Base-by-base conservation (phyloP, 2,888 invertebrate species). In the Heliconius hortense region DNA sequence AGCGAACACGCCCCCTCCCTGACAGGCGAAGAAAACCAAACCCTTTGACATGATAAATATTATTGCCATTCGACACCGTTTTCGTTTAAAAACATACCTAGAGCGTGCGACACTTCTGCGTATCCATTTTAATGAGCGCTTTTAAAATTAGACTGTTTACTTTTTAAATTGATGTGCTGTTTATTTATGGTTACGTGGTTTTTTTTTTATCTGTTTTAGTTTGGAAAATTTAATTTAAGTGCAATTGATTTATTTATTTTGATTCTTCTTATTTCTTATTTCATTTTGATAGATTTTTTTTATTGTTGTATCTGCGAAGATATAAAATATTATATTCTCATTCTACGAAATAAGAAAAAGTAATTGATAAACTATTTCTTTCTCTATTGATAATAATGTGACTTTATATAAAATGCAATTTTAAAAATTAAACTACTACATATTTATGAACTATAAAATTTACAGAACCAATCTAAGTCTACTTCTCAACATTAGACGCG, bases 11-110 rank as follows among this genome's bases (percentile, higher is more conserved):
- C 82, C 80, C 79, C 75, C 78, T 82, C 79, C 82, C 81, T 85
- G 86, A 83, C 86, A 82, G 78, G 77, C 78, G 80, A 85, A 81
- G 82, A 83, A 82, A 84, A 77, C 80, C 85, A 82, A 90, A 89
- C 90, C 92, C 89, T 90, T 91, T 85, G 89, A 88, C 89, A 88
- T 82, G 84, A 88, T 85, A 88, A 89, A 91, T 90, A 90, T 90
- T 91, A 87, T 88, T 82, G 89, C 89, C 82, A 91, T 84, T 85
- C 84, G 89, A 91, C 88, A 90, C 91, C 82, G 80, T 82, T 83
- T 82, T 79, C 81, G 79, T 82, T 82, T 78, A 79, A 81, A 82
- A 83, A 81, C 82, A 82, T 81, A 60, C 60, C 60, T 60, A 80
- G 80, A 76, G 75, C 78, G 78, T 78, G 81, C 79, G 82, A 83